Evolutionary conservation across 2,888 invertebrate species (phyloP), one percentile per base, ranked within the genome.

Genomic region (Mythimna ferrago): DNA sequence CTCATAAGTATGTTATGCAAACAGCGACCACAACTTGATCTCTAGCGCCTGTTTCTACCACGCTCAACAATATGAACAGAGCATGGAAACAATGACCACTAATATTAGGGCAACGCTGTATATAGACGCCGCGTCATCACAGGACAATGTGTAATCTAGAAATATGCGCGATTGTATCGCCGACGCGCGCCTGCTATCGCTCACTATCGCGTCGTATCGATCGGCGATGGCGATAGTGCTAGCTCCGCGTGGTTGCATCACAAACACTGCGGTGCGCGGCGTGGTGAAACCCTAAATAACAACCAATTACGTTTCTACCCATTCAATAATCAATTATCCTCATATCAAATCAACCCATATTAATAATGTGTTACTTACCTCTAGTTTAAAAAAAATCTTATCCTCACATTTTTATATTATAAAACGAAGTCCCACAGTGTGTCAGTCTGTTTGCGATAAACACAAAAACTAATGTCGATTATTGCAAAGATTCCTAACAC

Each of bases 121-220:
- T 69, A 75, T 69, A 81, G 61, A 62, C 56, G 14, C 41, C 67
- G 73, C 56, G 66, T 82, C 67, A 80, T 32, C 35, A 14, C 2
- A 19, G 6, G 78, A 82, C 58, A 78, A 82, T 78, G 68, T 41
- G 44, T 41, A 35, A 56, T 80, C 56, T 69, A 66, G 78, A 82
- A 82, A 58, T 68, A 66, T 65, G 48, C 51, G 66, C 58, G 66
- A 78, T 82, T 9, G 53, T 21, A 62, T 44, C 26, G 14, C 21
- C 64, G 64, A 44, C 32, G 61, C 61, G 26, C 11, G 10, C 11
- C 2, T 1, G 26, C 21, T 64, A 67, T 66, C 65, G 62, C 14
- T 44, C 51, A 51, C 51, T 78, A 82, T 82, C 83, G 60, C 66
- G 69, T 73, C 79, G 56, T 53, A 78, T 78, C 79, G 80, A 78